Evolutionary conservation across 1,140 invertebrate species (phyloP), one percentile per base, ranked within the genome.

Genomic region (Anagrus nilaparvatae): DNA sequence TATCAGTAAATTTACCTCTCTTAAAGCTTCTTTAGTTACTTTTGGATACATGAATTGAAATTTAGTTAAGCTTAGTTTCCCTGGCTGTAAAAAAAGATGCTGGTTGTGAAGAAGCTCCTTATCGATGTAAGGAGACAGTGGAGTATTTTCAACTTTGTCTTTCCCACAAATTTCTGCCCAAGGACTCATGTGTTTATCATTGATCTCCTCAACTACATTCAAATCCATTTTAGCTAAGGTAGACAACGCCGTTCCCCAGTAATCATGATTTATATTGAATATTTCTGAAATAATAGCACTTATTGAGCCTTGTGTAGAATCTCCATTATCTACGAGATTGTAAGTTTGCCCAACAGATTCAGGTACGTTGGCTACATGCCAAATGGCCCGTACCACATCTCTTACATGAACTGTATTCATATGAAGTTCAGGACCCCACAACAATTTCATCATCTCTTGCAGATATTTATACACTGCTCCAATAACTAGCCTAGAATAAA

Each of bases 101-200:
- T 83, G 81, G 58, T 88, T 80, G 45, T 81, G 76, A 28, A 92
- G 67, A 45, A 86, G 68, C 58, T 91, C 87, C 55, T 79, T 74
- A 50, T 85, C 80, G 58, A 91, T 81, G 55, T 84, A 88, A 1
- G 90, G 88, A 43, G 85, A 85, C 0, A 94, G 67, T 19, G 89
- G 89, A 32, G 87, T 89, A 63, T 91, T 91, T 48, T 74, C 69
- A 16, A 93, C 78, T 29, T 70, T 72, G 67, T 86, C 79, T 48
- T 70, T 69, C 44, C 77, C 72, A 61, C 88, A 93, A 32, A 84
- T 77, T 54, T 82, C 81, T 5, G 87, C 87, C 90, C 90, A 95
- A 7, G 87, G 87, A 1, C 74, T 76, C 68, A 92, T 76, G 63
- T 93, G 90, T 59, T 91, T 91, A 59, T 93, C 89, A 65, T 93